These are phyloP conservation scores for Phlogophora meticulosa DNA, from an alignment of 2,888 invertebrate species.

Conservation along the genomic window DNA sequence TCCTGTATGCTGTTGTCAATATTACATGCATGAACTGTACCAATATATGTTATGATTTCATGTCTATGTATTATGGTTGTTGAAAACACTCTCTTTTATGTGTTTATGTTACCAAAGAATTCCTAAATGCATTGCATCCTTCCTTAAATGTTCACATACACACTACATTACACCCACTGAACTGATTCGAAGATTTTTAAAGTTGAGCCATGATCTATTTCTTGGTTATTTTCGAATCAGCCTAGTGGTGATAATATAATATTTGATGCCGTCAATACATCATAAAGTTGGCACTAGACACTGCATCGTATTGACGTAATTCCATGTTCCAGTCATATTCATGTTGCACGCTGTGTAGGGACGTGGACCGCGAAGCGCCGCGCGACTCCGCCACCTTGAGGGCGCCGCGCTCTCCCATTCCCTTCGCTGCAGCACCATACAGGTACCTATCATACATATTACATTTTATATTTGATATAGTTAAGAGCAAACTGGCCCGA, in stretches of 20 bases:
- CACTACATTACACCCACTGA: constrained; percentile 21
- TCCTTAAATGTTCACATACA: constrained; percentile 44
- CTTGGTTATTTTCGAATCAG: constrained; percentile 41
- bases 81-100: constrained; percentile 17
- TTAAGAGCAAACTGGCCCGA: neutral
- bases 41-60: constrained; percentile 29
- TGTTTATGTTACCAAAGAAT: constrained; percentile 32
- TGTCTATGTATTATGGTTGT: constrained; percentile 27
- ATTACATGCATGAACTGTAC: constrained; percentile 52
- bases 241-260: constrained; percentile 23
- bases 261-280: constrained; percentile 46
- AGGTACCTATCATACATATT: constrained; percentile 82
- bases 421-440: constrained; percentile 84
- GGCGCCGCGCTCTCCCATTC: constrained; percentile 86
- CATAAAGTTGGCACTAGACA: constrained; percentile 38
- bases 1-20: constrained; percentile 48
- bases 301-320: constrained; percentile 50
- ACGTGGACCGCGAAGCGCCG: constrained; percentile 84
- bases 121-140: constrained; percentile 57
- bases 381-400: constrained; percentile 74
- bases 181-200: constrained; percentile 22
- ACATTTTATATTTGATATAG: constrained; percentile 30
- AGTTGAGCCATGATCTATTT: constrained; percentile 26
- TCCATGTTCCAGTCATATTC: constrained; percentile 58
- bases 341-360: constrained; percentile 77